These are phyloP conservation scores for Anguilla marmorata DNA, from an alignment of 2,797 vertebrate species.

Conservation along the genomic window DNA sequence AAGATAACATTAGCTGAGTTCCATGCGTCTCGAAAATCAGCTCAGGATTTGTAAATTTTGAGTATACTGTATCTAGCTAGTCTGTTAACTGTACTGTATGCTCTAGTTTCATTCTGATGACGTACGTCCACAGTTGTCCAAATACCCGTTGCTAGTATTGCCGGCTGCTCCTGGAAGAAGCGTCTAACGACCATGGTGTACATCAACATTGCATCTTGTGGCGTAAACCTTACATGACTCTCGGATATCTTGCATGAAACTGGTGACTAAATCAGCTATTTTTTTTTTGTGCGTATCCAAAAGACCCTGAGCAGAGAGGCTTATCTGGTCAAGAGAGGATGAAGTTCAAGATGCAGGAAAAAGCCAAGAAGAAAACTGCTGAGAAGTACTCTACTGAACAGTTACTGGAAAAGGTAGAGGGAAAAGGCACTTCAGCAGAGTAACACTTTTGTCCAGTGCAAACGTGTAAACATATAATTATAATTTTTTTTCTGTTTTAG, in stretches of 20 bases:
- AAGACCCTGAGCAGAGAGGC: constrained; percentile 56
- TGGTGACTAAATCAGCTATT: background rate
- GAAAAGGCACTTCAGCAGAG: background rate
- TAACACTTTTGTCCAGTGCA: background rate
- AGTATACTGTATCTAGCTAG: background rate
- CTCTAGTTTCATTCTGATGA: background rate
- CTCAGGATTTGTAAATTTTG: background rate
- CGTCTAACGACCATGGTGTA: background rate
- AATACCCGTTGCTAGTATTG: background rate
- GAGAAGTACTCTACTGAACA: constrained; percentile 75
- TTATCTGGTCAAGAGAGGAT: constrained; percentile 73
- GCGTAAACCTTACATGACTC: background rate
- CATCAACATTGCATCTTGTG: background rate
- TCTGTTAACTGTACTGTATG: background rate
- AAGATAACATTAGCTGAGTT: background rate
- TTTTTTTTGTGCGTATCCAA: background rate
- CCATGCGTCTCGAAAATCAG: background rate
- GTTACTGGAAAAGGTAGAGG: constrained; percentile 75
- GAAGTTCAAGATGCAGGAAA: constrained; percentile 76
- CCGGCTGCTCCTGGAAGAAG: background rate
- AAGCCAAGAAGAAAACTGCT: constrained; percentile 77
- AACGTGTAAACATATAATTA: background rate
- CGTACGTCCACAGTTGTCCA: background rate
- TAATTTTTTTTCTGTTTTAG: constrained; percentile 55
- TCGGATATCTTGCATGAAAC: background rate